phyloP scores from a whole-genome alignment of 2,888 invertebrate genomes.

The Leucophora obtusa region DNA sequence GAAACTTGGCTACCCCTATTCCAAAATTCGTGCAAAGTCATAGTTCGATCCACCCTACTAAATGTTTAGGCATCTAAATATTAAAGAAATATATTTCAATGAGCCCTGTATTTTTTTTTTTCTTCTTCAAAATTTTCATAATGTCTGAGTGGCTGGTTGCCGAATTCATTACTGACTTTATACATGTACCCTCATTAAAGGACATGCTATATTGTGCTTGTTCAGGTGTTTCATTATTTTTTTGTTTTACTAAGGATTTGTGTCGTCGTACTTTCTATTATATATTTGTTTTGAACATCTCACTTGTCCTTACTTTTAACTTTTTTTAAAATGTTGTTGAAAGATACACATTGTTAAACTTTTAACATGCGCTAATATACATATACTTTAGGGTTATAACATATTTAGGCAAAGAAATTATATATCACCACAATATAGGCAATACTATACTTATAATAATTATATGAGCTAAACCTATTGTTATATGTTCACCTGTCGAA shows the following conservation, averaged over 20 bases:
- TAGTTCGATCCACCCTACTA: too few relatives aligned
- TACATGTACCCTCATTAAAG: neutral
- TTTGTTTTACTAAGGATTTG: constrained; percentile 7
- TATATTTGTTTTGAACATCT: neutral
- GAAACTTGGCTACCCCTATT: too few relatives aligned
- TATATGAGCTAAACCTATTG: too few relatives aligned
- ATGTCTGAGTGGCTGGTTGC: constrained; percentile 31
- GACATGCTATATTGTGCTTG: neutral
- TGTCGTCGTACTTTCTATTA: neutral
- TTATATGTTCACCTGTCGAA: too few relatives aligned
- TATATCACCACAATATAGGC: too few relatives aligned
- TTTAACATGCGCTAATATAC: neutral
- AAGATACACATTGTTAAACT: neutral
- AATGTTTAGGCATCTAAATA: neutral
- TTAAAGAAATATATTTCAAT: neutral
- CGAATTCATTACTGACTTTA: constrained; percentile 20
- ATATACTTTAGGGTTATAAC: too few relatives aligned
- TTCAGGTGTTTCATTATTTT: constrained; percentile 32
- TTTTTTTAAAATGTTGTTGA: neutral
- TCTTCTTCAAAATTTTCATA: constrained; percentile 19
- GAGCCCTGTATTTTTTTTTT: neutral
- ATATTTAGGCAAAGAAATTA: too few relatives aligned
- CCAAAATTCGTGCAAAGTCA: too few relatives aligned
- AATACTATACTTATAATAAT: too few relatives aligned
- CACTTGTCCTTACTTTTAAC: neutral